These are phyloP conservation scores for Helogale parvula DNA, from an alignment of 2,113 vertebrate genomes.

Conservation along the genomic window DNA sequence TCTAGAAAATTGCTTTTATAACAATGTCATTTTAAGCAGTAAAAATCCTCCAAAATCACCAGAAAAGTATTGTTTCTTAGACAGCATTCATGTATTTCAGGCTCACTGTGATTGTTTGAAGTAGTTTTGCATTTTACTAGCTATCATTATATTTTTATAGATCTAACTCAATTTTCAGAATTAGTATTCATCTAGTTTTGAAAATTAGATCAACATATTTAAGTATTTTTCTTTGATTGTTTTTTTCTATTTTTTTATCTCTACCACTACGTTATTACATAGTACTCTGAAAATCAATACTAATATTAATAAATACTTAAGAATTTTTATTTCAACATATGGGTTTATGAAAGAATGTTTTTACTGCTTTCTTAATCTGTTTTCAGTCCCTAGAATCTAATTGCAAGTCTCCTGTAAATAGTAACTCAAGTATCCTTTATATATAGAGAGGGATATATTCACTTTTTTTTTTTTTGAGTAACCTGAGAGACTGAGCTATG, in stretches of 20 bases:
- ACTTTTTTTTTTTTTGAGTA: not conserved
- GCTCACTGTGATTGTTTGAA: not conserved
- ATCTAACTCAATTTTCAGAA: conserved; percentile 12
- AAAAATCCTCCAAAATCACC: conserved; percentile 40
- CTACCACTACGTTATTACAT: not conserved
- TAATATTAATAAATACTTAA: not conserved
- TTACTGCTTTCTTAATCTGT: not conserved
- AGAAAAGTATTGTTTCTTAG: conserved; percentile 30
- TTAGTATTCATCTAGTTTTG: not conserved
- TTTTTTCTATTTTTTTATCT: not conserved
- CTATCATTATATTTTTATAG: not conserved
- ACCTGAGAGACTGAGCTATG: not conserved
- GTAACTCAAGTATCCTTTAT: not conserved
- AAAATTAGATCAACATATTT: not conserved
- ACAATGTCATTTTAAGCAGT: conserved; percentile 58
- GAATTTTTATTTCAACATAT: not conserved
- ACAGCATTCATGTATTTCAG: not conserved
- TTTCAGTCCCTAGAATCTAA: not conserved
- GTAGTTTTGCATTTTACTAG: not conserved
- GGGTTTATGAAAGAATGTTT: not conserved
- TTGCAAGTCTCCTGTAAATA: not conserved
- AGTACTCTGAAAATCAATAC: not conserved
- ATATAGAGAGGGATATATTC: not conserved
- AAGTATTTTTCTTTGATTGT: not conserved
- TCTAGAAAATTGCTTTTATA: conserved; percentile 63